Base-by-base conservation (phyloP, 2,888 invertebrate species). In the Pantelozetes paolii region DNA sequence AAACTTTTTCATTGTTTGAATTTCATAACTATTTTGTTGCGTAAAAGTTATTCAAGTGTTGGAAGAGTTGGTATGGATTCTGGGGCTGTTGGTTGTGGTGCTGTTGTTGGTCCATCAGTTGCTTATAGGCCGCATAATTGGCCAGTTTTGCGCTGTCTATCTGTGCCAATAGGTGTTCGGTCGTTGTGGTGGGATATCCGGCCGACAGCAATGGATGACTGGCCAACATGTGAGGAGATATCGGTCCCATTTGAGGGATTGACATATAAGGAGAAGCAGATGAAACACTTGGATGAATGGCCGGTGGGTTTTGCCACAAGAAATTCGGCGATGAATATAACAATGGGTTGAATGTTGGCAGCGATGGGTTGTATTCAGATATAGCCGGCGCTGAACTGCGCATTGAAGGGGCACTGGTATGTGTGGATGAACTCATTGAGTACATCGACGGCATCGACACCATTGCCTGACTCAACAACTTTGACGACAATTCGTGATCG, bases 361-460 rank as follows among this genome's bases (percentile, higher is more conserved):
- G 50, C 15, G 76, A 70, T 20, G 76, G 76, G 71, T 76, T 76
- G 72, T 76, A 76, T 18, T 76, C 76, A 13, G 76, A 76, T 42
- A 76, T 75, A 1, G 76, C 69, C 23, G 75, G 76, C 15, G 50
- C 42, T 36, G 54, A 18, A 23, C 26, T 48, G n/a, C 62, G 71
- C 20, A 13, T 18, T 40, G 23, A 18, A 3, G 67, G 62, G 6
- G 69, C 48, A 23, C 30, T 40, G n/a, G 59, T 26, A 28, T 26
- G 23, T 13, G 54, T 20, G 2, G 26, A 54, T 9, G 32, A 5
- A 32, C 8, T 6, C 28, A 30, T 26, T 20, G 64, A 18, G 18
- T n/a, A 1, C 8, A 36, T 9, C 9, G 64, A 36, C 20, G 67
- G 40, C 23, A 67, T 40, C 9, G 40, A 67, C 42, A 67, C 36